Evolutionary conservation across 2,797 vertebrate genomes (phyloP), one percentile per base, ranked within the genome.

Genomic region (Spea hammondii): DNA sequence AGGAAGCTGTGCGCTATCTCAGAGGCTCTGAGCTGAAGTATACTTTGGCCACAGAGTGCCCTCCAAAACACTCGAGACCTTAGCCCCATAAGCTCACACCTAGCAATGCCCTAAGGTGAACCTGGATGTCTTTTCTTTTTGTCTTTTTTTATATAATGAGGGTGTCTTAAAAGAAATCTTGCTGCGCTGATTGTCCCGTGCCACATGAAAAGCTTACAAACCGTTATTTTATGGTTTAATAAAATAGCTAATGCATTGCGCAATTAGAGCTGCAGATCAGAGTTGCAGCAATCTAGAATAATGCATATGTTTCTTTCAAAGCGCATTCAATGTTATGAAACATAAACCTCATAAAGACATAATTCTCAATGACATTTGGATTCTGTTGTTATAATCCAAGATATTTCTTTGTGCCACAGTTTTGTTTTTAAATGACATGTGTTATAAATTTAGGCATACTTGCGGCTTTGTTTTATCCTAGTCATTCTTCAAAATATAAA

Each of bases 401-500:
- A 14, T 48, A 17, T n/a, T 67, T 67, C n/a, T 5, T n/a, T n/a
- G 46, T 6, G 65, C 9, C 12, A 8, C 48, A 48, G 7, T 4
- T 6, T 48, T 5, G 0, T 50, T 67, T 66, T 66, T 66, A 5
- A 49, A 67, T 49, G 65, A 49, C 65, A 47, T 32, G 8, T 67
- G 47, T 49, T 67, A n/a, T 67, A 67, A 17, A 67, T 49, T 67
- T 47, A 69, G 32, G 71, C 9, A 51, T 53, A 74, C 51, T n/a
- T 32, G 5, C 12, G 64, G 55, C 47, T 50, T 72, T 44, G 32
- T 62, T 4, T 49, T 46, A 62, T 62, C 59, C 59, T 32, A 12
- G 59, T 4, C 65, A 47, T 79, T 73, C 65, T 54, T 50, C 14
- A 50, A 53, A 79, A 62, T 5, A 50, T 54, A 59, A 78, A 55